Conservation (phyloP, 2,888 invertebrate species). For the Ochlodes sylvanus region DNA sequence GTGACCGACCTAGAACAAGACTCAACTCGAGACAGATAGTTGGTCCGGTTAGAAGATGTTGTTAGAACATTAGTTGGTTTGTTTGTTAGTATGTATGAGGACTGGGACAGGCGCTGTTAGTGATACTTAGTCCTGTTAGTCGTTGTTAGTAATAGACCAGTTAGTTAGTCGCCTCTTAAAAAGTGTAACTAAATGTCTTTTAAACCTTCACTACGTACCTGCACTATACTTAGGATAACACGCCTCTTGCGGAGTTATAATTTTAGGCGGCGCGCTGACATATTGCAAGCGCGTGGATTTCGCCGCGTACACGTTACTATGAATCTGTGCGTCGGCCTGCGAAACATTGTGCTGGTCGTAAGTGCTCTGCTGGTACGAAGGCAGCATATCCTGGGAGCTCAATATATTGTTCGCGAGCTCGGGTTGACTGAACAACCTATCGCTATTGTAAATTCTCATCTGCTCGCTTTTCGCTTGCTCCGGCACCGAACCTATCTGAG, state of each 20-base stretch:
- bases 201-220: slow-evolving; percentile 61
- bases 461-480: slow-evolving; percentile 74
- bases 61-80: no score
- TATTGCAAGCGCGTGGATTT: slow-evolving; percentile 65
- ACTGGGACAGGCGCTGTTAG: no score
- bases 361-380: slow-evolving; percentile 60
- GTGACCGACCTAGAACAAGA: no score
- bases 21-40: no score
- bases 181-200: no score
- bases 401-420: slow-evolving; percentile 71
- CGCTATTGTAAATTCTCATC: slow-evolving; percentile 71
- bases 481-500: slow-evolving; percentile 72
- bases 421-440: slow-evolving; percentile 65
- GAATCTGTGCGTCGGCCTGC: slow-evolving; percentile 57
- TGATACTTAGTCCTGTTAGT: no score
- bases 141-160: no score
- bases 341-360: slow-evolving; percentile 58
- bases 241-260: slow-evolving; percentile 63
- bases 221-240: slow-evolving; percentile 69
- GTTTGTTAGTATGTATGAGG: no score
- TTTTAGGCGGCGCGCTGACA: slow-evolving; percentile 63
- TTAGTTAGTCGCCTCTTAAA: no score
- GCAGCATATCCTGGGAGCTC: slow-evolving; percentile 65
- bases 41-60: no score
- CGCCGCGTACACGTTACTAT: slow-evolving; percentile 57